phyloP scores from a whole-genome alignment of 2,797 vertebrate species.

The Aratinga solstitialis region DNA sequence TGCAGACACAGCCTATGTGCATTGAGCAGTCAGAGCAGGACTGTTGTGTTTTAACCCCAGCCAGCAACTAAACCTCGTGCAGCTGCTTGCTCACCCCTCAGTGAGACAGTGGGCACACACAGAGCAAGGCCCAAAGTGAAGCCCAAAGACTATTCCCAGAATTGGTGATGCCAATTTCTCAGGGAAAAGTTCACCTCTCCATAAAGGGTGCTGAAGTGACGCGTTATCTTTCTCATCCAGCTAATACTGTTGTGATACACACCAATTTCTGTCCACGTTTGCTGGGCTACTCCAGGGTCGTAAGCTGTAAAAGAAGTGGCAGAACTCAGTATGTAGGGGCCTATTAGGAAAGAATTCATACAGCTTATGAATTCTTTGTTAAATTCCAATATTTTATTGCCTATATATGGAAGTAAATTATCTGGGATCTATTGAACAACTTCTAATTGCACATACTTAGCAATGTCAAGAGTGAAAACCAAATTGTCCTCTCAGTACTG shows the following conservation, averaged over 20 bases:
- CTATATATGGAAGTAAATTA: background rate
- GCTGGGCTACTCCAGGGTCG: background rate
- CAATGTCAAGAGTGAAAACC: background rate
- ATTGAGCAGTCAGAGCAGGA: background rate
- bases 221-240: fast-evolving
- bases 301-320: background rate
- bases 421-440: background rate
- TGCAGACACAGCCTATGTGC: background rate
- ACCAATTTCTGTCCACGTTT: background rate
- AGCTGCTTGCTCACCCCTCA: background rate
- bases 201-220: background rate
- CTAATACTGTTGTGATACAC: background rate
- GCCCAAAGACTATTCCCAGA: background rate
- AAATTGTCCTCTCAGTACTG: background rate
- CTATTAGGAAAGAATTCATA: background rate
- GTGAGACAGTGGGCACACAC: background rate
- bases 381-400: background rate
- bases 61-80: background rate
- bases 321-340: background rate
- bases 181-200: background rate
- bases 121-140: background rate
- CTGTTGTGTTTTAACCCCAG: background rate
- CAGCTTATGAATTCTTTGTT: background rate
- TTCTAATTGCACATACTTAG: background rate
- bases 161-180: background rate